phyloP scores from a whole-genome alignment of 2,113 vertebrate genomes.

The Burhinus bistriatus region DNA sequence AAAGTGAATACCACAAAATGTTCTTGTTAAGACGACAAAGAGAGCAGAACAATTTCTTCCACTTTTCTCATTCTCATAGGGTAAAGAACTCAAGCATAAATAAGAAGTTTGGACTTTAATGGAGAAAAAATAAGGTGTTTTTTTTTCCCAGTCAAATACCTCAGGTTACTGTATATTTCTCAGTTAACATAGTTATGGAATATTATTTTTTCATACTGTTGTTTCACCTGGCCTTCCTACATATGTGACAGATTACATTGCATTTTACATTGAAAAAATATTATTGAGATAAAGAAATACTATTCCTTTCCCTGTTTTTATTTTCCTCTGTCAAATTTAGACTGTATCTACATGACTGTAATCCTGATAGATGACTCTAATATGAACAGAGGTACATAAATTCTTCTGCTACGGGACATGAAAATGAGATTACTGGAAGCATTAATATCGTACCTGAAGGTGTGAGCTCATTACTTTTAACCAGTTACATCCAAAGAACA shows the following conservation, averaged over 20 bases:
- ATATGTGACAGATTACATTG: neutral
- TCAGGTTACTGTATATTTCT: neutral
- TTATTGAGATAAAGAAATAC: neutral
- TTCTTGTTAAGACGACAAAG: neutral
- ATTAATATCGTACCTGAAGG: neutral
- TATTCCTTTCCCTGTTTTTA: conserved; percentile 10
- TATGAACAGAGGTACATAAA: neutral
- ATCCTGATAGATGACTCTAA: conserved; percentile 17
- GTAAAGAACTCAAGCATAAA: neutral
- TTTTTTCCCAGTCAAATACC: neutral
- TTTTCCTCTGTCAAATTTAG: neutral
- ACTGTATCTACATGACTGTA: neutral
- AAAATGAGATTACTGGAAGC: neutral
- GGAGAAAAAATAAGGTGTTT: neutral
- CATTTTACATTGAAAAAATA: conserved; percentile 1
- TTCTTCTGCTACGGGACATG: neutral
- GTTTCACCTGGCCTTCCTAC: neutral
- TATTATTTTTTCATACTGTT: neutral
- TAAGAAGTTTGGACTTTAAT: neutral
- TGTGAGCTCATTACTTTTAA: neutral
- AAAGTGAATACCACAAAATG: neutral
- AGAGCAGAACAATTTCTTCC: neutral
- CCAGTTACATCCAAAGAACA: neutral
- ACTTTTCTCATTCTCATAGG: neutral
- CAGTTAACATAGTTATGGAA: neutral